Evolutionary conservation across 2,888 invertebrate genomes (phyloP), one percentile per base, ranked within the genome.

Genomic region (Drepana falcataria): DNA sequence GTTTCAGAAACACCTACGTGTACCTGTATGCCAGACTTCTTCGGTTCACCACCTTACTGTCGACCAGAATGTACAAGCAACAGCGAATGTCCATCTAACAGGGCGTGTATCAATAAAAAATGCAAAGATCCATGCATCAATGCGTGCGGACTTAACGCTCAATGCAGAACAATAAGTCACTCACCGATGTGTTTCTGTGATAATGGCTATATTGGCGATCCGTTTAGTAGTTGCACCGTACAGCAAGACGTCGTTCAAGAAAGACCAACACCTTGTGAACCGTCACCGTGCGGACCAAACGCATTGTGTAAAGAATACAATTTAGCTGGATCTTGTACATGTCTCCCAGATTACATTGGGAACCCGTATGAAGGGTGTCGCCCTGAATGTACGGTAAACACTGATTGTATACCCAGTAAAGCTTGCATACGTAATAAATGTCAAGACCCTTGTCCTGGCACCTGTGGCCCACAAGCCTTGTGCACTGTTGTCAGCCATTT

Each of bases 321-420:
- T 62, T 81, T 80, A 41, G 92, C 92, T 44, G 93, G 94, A 63
- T 92, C 95, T 3, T 96, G 96, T 74, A 92, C 92, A 64, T 96
- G 96, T 77, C 75, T 94, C 40, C 91, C 93, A 3, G 94, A 94
- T 59, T 95, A 94, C 71, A 92, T 94, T 61, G 96, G 96, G 64
- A 95, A 96, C 80, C 95, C 96, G 35, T 95, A 95, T 65, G 94
- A 95, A 84, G 94, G 94, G 41, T 96, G 95, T 75, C 91, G 95
- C 56, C 95, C 95, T 3, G 95, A 95, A 87, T 96, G 95, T 79
- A 91, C 93, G 1, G 79, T 95, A 0, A 95, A 95, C 77, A 93
- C 94, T 0, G 95, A 95, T 74, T 96, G 96, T 74, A 83, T 93
- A 7, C 92, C 94, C 9, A 93, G 93, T 68, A 93, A 89, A 71